A percentile compares a stretch with the other conserved stretches of the same genome.
phyloP scores from a whole-genome alignment of 1,140 invertebrate genomes.

The Zophobas morio region DNA sequence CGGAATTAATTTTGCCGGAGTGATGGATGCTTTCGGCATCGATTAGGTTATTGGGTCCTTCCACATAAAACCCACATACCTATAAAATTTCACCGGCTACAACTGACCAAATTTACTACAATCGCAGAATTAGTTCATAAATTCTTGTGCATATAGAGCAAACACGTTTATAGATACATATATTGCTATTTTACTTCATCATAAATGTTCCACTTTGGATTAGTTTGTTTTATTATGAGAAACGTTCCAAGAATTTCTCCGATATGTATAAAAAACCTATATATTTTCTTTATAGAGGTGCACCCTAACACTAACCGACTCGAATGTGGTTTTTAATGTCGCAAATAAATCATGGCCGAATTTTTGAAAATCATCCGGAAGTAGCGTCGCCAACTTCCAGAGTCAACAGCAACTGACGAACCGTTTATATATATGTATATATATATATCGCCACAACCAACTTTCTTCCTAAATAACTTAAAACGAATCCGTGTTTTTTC shows the following conservation, averaged over 20 bases:
- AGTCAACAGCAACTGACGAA: too few species aligned
- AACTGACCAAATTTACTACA: constrained; percentile 30
- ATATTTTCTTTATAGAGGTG: not conserved
- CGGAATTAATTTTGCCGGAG: constrained; percentile 10
- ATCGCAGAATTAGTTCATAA: constrained; percentile 29
- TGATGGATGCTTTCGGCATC: constrained; percentile 28
- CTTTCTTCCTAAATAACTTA: too few species aligned
- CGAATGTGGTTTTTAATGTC: not conserved
- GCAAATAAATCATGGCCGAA: not conserved
- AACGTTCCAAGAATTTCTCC: not conserved
- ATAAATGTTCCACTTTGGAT: constrained; percentile 21
- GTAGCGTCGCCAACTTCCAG: too few species aligned
- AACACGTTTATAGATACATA: constrained; percentile 9
- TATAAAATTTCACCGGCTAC: constrained; percentile 28
- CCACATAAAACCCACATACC: constrained; percentile 18
- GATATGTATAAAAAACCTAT: constrained; percentile 12
- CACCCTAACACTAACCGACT: not conserved
- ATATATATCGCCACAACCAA: too few species aligned
- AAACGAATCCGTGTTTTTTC: too few species aligned
- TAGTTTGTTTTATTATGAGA: constrained; percentile 20
- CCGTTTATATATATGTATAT: too few species aligned
- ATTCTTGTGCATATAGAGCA: constrained; percentile 14
- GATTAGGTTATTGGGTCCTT: constrained; percentile 22
- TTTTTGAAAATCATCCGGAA: too few species aligned
- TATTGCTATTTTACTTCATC: constrained; percentile 18